Conservation (phyloP, 2,113 vertebrate species). For the Balaeniceps rex region DNA sequence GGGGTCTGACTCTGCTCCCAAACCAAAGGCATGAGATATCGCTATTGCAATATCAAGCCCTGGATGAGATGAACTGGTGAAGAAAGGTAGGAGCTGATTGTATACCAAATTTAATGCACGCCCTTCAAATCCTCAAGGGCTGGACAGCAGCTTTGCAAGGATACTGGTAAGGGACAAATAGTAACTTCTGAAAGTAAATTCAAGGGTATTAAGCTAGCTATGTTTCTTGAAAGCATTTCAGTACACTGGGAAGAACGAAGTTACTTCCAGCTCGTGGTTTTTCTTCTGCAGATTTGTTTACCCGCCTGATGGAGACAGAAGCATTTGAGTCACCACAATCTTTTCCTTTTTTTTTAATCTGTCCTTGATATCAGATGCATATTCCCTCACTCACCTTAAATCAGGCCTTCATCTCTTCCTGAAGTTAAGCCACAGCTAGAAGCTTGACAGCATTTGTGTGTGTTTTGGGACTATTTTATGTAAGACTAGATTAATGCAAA, state of each 20-base stretch:
- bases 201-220: background rate
- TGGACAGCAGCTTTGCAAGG: background rate
- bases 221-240: background rate
- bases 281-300: background rate
- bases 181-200: slow-evolving; percentile 13
- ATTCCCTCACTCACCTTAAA: background rate
- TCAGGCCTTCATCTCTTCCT: background rate
- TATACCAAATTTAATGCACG: background rate
- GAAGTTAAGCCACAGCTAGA: background rate
- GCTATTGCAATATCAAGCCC: background rate
- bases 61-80: background rate
- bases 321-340: background rate
- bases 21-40: background rate
- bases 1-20: background rate
- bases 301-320: background rate
- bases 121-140: background rate
- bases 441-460: background rate
- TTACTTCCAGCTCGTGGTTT: background rate
- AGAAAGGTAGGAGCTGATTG: background rate
- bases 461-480: background rate
- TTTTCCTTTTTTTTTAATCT: background rate
- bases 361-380: background rate
- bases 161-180: background rate
- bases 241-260: background rate
- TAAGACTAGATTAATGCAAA: background rate